Evolutionary conservation across 2,888 invertebrate species (phyloP).

Genomic region (Prenolepis imparis): DNA sequence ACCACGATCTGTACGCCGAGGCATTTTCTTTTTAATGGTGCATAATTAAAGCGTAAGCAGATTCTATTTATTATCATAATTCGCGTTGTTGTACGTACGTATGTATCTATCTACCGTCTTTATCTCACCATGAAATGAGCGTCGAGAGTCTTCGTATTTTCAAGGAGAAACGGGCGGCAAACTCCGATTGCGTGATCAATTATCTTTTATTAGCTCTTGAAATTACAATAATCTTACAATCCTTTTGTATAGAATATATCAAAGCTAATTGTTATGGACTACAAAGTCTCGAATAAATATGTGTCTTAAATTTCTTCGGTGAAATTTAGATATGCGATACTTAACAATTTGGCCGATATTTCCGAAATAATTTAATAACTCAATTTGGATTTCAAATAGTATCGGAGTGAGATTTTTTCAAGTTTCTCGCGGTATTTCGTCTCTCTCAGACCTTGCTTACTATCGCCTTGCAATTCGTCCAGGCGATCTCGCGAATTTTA

Average conservation of each 20-base stretch:
- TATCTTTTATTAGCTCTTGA: conserved; percentile 33
- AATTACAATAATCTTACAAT: conserved; percentile 7
- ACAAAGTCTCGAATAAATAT: background rate
- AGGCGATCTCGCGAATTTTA: background rate
- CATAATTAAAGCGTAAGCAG: conserved; percentile 39
- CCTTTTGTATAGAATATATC: background rate
- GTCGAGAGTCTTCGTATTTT: background rate
- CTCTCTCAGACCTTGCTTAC: background rate
- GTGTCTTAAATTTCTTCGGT: background rate
- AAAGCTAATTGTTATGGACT: background rate
- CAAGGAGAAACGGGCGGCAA: background rate
- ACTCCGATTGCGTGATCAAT: conserved; percentile 38
- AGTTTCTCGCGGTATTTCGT: background rate
- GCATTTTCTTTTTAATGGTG: conserved; percentile 17
- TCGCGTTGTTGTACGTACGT: too few relatives aligned
- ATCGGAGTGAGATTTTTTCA: background rate
- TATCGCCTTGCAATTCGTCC: background rate
- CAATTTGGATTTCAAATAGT: background rate
- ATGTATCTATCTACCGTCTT: background rate
- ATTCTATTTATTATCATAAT: conserved; percentile 27
- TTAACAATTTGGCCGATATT: background rate
- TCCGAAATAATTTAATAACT: background rate
- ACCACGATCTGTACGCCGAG: conserved; percentile 26
- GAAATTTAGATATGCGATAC: background rate
- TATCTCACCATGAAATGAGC: conserved; percentile 10